Evolutionary conservation across 2,888 invertebrate genomes (phyloP).

Genomic region (Trissoscelio sp.): DNA sequence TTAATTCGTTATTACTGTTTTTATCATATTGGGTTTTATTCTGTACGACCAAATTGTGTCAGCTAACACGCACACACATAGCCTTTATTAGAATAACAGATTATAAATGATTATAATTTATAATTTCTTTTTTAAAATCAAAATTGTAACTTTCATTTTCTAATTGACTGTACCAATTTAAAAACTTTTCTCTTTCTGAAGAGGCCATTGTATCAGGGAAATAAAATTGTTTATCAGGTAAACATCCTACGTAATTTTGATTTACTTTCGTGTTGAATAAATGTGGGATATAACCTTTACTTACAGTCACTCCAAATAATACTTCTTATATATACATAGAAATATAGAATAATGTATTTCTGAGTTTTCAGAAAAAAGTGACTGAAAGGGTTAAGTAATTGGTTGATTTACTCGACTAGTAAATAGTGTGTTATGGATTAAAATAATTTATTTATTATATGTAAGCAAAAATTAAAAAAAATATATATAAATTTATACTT

Average conservation of each 20-base stretch:
- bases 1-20: slow-evolving; percentile 4
- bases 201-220: slow-evolving; percentile 35
- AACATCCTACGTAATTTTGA: slow-evolving; percentile 60
- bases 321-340: no score
- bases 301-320: slow-evolving; percentile 70
- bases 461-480: no score
- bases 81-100: no score
- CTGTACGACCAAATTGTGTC: slow-evolving; percentile 79
- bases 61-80: no score
- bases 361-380: no score
- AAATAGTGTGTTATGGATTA: no score
- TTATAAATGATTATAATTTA: no score
- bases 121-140: slow-evolving; percentile 66
- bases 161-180: slow-evolving; percentile 52
- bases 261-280: slow-evolving; percentile 68
- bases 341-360: no score
- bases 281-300: slow-evolving; percentile 70
- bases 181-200: slow-evolving; percentile 43
- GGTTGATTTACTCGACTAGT: no score
- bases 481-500: no score
- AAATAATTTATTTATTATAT: no score
- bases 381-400: no score
- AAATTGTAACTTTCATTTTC: slow-evolving; percentile 31
- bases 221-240: slow-evolving; percentile 47
- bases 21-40: slow-evolving; percentile 68